These are phyloP conservation scores for Aspidiotus destructor DNA, from an alignment of 2,888 invertebrate species.

Conservation along the genomic window DNA sequence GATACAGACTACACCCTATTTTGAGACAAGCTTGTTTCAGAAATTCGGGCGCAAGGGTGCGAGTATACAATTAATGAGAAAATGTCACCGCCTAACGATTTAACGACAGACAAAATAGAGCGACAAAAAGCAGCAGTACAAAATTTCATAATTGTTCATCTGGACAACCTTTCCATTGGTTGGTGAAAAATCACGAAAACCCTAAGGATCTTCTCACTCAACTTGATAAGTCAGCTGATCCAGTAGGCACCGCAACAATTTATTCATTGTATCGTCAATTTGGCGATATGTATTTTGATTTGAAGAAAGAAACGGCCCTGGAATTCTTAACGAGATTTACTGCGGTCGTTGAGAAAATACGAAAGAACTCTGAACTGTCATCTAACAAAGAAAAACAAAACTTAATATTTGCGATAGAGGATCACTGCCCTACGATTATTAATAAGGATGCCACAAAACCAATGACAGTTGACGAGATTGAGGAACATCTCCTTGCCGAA, in stretches of 20 bases:
- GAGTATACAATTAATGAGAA: not conserved
- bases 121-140: not conserved
- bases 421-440: not conserved
- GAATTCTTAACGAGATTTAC: not conserved
- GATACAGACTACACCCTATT: not conserved
- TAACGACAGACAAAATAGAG: not conserved
- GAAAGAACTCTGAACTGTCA: not conserved
- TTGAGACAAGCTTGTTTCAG: not conserved
- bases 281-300: not conserved
- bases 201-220: not conserved
- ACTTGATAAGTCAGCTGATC: not conserved
- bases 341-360: not conserved
- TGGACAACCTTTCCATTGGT: not conserved
- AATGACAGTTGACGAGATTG: not conserved
- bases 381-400: not conserved
- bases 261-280: not conserved
- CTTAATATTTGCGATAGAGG: not conserved
- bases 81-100: not conserved
- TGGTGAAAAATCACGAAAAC: not conserved
- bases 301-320: not conserved
- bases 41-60: not conserved
- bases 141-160: not conserved
- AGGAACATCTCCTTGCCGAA: not conserved
- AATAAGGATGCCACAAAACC: not conserved
- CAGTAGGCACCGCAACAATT: not conserved